phyloP scores from a whole-genome alignment of 1,140 invertebrate genomes.

The Apis dorsata region DNA sequence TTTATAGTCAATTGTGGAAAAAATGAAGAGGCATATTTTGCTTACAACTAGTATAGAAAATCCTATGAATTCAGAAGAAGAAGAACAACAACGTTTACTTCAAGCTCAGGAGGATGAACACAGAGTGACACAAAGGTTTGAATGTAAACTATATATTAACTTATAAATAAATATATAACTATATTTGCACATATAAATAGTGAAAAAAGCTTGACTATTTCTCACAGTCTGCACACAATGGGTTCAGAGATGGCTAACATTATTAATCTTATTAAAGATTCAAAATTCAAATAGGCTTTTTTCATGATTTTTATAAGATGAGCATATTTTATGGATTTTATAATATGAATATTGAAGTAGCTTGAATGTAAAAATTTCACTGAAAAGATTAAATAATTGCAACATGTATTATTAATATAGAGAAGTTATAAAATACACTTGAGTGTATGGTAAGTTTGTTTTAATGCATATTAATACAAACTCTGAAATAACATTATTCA shows the following conservation, averaged over 20 bases:
- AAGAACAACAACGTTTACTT: constrained; percentile 76
- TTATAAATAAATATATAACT: not conserved
- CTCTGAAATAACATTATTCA: not conserved
- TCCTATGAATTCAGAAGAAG: constrained; percentile 72
- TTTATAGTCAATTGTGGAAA: constrained; percentile 82
- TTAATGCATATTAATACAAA: constrained; percentile 22
- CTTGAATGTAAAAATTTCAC: constrained; percentile 42
- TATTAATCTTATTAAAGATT: constrained; percentile 19
- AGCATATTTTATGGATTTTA: constrained; percentile 39
- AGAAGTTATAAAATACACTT: constrained; percentile 56
- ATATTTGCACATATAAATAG: constrained; percentile 4
- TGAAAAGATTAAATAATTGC: constrained; percentile 53
- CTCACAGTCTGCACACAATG: constrained; percentile 43
- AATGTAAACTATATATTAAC: constrained; percentile 9
- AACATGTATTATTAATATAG: constrained; percentile 55
- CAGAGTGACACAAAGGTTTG: constrained; percentile 70
- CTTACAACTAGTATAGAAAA: constrained; percentile 77
- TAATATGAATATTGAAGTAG: constrained; percentile 43
- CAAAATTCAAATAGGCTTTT: constrained; percentile 14
- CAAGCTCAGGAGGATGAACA: constrained; percentile 72
- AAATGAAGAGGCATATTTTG: constrained; percentile 88
- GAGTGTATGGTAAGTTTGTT: constrained; percentile 50
- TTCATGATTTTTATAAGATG: constrained; percentile 13
- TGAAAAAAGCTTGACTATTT: constrained; percentile 38
- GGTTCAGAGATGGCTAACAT: constrained; percentile 7